A percentile compares a stretch with the other conserved stretches of the same genome.
phyloP scores from a whole-genome alignment of 2,888 invertebrate species.

The Drosophila recens region DNA sequence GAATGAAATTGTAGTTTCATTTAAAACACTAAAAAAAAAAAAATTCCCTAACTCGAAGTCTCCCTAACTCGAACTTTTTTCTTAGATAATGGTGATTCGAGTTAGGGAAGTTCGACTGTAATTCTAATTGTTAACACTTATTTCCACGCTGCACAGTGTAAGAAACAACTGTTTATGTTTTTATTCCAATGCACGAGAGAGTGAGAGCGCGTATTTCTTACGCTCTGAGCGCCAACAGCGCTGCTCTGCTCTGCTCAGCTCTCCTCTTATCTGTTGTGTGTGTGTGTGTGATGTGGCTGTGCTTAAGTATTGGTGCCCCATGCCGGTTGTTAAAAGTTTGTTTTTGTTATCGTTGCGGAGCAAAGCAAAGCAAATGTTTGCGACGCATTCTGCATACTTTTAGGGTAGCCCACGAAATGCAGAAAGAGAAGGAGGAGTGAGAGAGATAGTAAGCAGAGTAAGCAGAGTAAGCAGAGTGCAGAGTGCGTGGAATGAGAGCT shows the following conservation, averaged over 20 bases:
- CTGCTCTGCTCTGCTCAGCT: slow-evolving; percentile 23
- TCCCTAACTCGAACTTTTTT: too few relatives aligned
- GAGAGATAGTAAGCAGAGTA: background rate
- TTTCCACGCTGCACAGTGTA: slow-evolving; percentile 41
- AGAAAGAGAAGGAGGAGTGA: background rate
- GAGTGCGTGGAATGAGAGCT: slow-evolving; percentile 26
- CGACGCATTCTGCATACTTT: slow-evolving; percentile 71
- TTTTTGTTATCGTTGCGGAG: slow-evolving; percentile 67
- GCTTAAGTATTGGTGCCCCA: slow-evolving; percentile 47
- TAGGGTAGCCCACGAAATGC: slow-evolving; percentile 47
- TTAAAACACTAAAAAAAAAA: too few relatives aligned
- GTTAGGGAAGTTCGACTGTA: too few relatives aligned
- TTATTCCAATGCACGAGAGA: slow-evolving; percentile 51
- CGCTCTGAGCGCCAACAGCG: slow-evolving; percentile 39
- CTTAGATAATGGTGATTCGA: too few relatives aligned
- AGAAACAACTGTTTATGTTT: slow-evolving; percentile 66
- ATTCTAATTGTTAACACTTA: background rate
- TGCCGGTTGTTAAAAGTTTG: slow-evolving; percentile 68
- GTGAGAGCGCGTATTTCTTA: slow-evolving; percentile 26
- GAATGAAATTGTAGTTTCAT: too few relatives aligned
- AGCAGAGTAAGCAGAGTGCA: too few relatives aligned
- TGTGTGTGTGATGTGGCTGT: slow-evolving; percentile 25
- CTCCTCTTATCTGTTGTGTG: slow-evolving; percentile 20
- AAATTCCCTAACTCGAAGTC: too few relatives aligned
- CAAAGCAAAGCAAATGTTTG: slow-evolving; percentile 26